Base-by-base conservation (phyloP, 2,797 vertebrate species). In the Onychomys leucogaster region DNA sequence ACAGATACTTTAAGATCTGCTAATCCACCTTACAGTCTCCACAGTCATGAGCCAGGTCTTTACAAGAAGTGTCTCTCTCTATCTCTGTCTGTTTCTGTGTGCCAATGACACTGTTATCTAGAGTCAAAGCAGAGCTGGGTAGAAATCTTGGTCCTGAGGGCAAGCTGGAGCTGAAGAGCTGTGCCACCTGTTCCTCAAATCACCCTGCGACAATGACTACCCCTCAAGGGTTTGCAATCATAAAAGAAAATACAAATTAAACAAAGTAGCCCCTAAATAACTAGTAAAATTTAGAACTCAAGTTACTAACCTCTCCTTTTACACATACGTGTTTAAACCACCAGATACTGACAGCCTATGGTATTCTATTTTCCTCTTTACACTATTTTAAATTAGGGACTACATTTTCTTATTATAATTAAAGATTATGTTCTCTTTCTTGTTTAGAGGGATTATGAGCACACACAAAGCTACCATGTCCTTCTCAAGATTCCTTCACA, bases 401-500 rank as follows among this genome's bases (percentile, higher is more conserved):
- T 71, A 80, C 19, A 96, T 61, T 86, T 90, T 63, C 67, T 96
- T 91, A 73, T 25, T 41, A 41, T 11, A 41, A 73, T 96, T 91
- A 71, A 6, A 85, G 80, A 61, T 55, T 87, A 78, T 63, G 19
- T 75, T 83, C 84, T 78, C 49, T 52, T 59, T 97, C 92, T 93
- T 93, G 34, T 63, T 94, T 75, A 91, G 10, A 96, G 13, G 41
- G 90, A n/a, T 95, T 80, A 94, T 3, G 61, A 96, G 94, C 37
- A 95, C 41, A 46, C 17, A 65, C 14, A 29, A 97, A 96, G 25
- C 52, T 90, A 96, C 73, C 25, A 94, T 63, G 94, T 86, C n/a
- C 77, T 95, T 95, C 90, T 84, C 71, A 93, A 97, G 71, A 94
- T 59, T 88, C 41, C 91, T 76, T 96, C 75, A 94, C 61, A 63